Conservation (phyloP, 2,888 invertebrate species). For the Aromia moschata region DNA sequence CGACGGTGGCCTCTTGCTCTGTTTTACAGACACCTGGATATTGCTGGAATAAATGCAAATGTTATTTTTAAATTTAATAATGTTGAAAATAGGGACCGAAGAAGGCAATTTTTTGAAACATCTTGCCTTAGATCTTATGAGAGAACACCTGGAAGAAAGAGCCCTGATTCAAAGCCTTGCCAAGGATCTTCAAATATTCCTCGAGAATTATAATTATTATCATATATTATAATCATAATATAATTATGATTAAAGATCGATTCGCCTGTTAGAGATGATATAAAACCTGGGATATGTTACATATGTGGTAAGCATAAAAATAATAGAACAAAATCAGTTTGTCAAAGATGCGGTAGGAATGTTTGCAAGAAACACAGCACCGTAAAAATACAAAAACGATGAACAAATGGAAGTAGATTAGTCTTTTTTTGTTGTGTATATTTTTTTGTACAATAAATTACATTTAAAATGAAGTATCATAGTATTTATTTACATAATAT, state of each 20-base stretch:
- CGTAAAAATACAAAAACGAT: not conserved
- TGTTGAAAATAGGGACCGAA: not conserved
- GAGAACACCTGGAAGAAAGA: not conserved
- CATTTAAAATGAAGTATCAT: not conserved
- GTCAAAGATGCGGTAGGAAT: slow-evolving; percentile 4
- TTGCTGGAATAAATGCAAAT: not conserved
- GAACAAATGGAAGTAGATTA: not conserved
- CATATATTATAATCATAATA: too few relatives aligned
- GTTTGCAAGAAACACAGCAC: slow-evolving; percentile 16
- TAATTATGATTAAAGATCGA: too few relatives aligned
- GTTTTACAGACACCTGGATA: not conserved
- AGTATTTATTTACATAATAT: not conserved
- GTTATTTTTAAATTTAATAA: not conserved
- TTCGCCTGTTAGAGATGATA: not conserved
- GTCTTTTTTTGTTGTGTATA: not conserved
- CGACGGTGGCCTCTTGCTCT: slow-evolving; percentile 17
- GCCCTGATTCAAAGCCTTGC: not conserved
- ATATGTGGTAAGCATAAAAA: not conserved
- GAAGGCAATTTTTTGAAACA: not conserved
- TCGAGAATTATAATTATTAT: not conserved
- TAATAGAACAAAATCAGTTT: not conserved
- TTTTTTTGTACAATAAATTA: not conserved
- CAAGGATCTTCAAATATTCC: not conserved
- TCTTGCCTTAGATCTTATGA: not conserved
- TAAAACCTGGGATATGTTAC: not conserved